Evolutionary conservation across 1,140 invertebrate species (phyloP).

Genomic region (Cherax destructor): DNA sequence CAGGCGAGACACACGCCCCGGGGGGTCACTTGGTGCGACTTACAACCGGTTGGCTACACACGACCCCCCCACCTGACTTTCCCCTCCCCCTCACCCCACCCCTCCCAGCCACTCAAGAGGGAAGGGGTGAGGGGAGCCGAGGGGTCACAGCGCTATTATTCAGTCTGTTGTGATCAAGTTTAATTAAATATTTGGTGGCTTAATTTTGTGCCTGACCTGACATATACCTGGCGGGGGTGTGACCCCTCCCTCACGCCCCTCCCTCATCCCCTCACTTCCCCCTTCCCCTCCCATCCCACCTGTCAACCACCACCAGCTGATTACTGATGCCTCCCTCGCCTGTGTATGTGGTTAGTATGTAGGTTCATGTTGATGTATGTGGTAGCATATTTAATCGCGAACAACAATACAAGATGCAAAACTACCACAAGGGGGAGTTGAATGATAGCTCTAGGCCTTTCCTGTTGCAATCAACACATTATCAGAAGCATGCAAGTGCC

Average conservation of each 20-base stretch:
- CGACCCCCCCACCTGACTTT: constrained; percentile 7
- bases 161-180: constrained; percentile 42
- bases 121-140: constrained; percentile 12
- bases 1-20: constrained; percentile 28
- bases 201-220: constrained; percentile 53
- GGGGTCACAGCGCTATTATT: constrained; percentile 15
- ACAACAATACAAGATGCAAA: no score
- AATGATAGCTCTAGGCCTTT: no score
- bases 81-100: neutral
- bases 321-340: neutral
- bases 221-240: constrained; percentile 30
- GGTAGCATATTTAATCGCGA: no score
- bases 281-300: neutral
- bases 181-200: constrained; percentile 49
- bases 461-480: no score
- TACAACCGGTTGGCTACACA: constrained; percentile 55
- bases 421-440: no score
- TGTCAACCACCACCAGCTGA: neutral
- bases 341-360: neutral
- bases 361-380: no score
- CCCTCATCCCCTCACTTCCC: neutral
- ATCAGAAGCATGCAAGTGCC: no score
- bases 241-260: neutral
- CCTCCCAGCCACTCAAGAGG: neutral
- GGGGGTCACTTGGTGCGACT: constrained; percentile 46